These are phyloP conservation scores for Hemiprocne comata DNA, from an alignment of 2,113 vertebrate species.

Conservation along the genomic window DNA sequence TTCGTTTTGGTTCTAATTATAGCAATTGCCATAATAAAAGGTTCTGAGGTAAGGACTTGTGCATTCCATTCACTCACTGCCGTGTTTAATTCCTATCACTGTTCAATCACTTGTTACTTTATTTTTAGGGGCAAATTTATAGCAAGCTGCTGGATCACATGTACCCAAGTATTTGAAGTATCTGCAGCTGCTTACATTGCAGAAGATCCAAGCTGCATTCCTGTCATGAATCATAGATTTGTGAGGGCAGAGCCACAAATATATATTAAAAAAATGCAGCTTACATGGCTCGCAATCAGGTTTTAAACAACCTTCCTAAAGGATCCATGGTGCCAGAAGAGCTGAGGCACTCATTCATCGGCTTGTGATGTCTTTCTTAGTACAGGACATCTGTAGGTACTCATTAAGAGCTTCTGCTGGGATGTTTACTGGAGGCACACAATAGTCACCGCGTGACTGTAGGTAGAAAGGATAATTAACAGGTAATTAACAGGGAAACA, in stretches of 20 bases:
- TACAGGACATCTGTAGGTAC: neutral
- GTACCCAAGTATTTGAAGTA: constrained; percentile 82
- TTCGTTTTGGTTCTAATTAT: constrained; percentile 73
- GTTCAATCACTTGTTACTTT: constrained; percentile 84
- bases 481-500: neutral
- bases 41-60: constrained; percentile 78
- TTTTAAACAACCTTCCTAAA: constrained; percentile 19
- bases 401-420: neutral
- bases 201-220: constrained; percentile 82
- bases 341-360: neutral
- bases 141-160: constrained; percentile 84
- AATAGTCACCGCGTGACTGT: neutral
- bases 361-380: neutral
- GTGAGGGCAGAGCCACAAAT: constrained; percentile 69
- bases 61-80: constrained; percentile 80
- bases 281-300: constrained; percentile 20
- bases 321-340: neutral
- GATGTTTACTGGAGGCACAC: neutral
- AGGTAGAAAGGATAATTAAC: neutral
- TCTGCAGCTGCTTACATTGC: constrained; percentile 88
- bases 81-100: constrained; percentile 80
- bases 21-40: constrained; percentile 75
- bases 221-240: constrained; percentile 82
- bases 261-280: constrained; percentile 66
- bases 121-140: constrained; percentile 87